Evolutionary conservation across 2,888 invertebrate species (phyloP).

Genomic region (Drosophila emarginata): DNA sequence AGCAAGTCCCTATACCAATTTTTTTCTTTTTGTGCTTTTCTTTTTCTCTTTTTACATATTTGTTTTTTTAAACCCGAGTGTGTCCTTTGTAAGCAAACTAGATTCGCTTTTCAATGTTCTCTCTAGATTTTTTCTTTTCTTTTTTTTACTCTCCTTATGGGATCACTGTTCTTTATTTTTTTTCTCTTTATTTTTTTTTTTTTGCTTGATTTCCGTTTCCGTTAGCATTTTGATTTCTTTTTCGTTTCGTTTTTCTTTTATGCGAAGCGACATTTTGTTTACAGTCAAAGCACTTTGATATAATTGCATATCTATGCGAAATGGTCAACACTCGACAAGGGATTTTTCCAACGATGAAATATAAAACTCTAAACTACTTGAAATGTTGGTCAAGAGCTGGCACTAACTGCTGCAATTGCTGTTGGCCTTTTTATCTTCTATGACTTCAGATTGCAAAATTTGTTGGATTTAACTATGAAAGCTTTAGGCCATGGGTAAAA

Average conservation of each 20-base stretch:
- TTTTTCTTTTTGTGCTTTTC: background rate
- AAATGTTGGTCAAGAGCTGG: constrained; percentile 60
- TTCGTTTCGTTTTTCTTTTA: background rate
- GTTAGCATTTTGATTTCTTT: constrained; percentile 1
- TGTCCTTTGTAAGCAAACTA: constrained; percentile 42
- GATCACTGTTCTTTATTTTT: background rate
- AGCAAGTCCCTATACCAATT: too few relatives aligned
- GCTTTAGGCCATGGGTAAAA: too few relatives aligned
- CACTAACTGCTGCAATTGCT: constrained; percentile 20
- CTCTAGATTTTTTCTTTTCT: constrained; percentile 15
- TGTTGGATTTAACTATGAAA: background rate
- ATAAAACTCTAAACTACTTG: constrained; percentile 16
- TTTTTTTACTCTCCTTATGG: background rate
- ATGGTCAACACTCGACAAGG: constrained; percentile 17
- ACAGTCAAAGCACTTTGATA: constrained; percentile 41
- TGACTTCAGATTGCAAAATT: background rate
- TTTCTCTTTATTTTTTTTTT: constrained; percentile 23
- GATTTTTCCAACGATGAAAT: constrained; percentile 33
- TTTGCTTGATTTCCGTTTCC: constrained; percentile 46
- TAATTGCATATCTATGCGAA: constrained; percentile 51
- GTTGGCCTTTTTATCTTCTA: background rate
- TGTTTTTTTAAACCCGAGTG: constrained; percentile 8
- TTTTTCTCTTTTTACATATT: background rate
- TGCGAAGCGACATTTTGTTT: constrained; percentile 35
- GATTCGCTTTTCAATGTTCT: constrained; percentile 19